phyloP scores from a whole-genome alignment of 2,113 vertebrate genomes.

The Catharus minimus region DNA sequence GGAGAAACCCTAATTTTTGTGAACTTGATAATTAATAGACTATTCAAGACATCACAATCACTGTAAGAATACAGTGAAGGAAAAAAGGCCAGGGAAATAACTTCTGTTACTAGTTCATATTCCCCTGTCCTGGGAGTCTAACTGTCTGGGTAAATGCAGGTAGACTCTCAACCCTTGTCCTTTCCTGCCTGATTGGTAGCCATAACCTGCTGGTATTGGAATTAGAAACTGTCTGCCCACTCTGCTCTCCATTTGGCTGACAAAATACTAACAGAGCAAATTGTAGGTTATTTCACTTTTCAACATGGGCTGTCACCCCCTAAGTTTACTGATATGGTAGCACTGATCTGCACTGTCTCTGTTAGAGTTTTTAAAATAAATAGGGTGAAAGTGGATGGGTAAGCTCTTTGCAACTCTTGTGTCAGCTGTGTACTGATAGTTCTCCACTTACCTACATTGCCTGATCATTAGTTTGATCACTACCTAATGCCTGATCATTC shows the following conservation, averaged over 20 bases:
- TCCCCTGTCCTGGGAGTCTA: not conserved
- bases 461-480: constrained; percentile 36
- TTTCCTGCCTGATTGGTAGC: constrained; percentile 14
- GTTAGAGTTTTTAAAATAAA: constrained; percentile 16
- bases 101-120: not conserved
- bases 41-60: not conserved
- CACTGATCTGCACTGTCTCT: not conserved
- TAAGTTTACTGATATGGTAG: constrained; percentile 22
- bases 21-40: not conserved
- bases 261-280: constrained; percentile 60
- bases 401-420: not conserved
- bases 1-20: not conserved
- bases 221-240: constrained; percentile 48
- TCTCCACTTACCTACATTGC: constrained; percentile 16
- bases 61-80: not conserved
- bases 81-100: not conserved
- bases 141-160: not conserved
- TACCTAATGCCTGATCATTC: constrained; percentile 15
- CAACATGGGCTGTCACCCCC: not conserved
- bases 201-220: constrained; percentile 58
- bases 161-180: not conserved
- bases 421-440: constrained; percentile 25
- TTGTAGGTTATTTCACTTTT: constrained; percentile 49
- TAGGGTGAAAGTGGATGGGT: not conserved
- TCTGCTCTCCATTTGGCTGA: constrained; percentile 39